Evolutionary conservation across 64 coral and sea anemone genomes (phyloP).

Genomic region (Dendrophyllia cribrosa): DNA sequence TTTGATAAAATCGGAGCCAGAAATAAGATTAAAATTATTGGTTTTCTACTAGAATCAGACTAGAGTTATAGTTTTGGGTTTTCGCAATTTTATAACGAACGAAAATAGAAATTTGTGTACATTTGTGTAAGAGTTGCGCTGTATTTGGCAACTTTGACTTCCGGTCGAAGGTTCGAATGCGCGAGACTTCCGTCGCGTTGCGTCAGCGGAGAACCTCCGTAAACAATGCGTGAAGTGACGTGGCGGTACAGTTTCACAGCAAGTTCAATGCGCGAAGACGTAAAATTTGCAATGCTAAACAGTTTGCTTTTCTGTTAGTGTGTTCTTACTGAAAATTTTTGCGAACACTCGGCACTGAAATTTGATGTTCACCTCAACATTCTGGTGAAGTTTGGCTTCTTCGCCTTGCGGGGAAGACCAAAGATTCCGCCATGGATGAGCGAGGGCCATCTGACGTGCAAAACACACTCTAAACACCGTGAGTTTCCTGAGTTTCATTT

Average conservation of each 20-base stretch:
- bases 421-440: neutral
- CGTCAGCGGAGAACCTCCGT: slow-evolving; percentile 46
- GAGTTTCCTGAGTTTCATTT: slow-evolving; percentile 15
- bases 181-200: slow-evolving; percentile 19
- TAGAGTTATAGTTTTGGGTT: neutral
- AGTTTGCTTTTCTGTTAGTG: neutral
- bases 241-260: slow-evolving; percentile 16
- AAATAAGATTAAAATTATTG: neutral
- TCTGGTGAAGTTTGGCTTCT: slow-evolving; percentile 43
- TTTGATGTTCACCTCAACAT: slow-evolving; percentile 2
- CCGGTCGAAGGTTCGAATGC: slow-evolving; percentile 33
- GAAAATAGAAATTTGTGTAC: neutral
- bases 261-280: slow-evolving; percentile 1
- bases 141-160: neutral
- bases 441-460: slow-evolving; percentile 12
- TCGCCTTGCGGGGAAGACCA: slow-evolving; percentile 27
- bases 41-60: neutral
- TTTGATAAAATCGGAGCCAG: neutral
- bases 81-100: neutral
- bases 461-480: neutral
- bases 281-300: slow-evolving; percentile 29
- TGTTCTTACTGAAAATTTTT: no score
- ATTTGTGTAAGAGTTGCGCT: neutral
- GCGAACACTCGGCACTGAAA: no score
- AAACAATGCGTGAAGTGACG: slow-evolving; percentile 62